A percentile compares a stretch with the other conserved stretches of the same genome.
Evolutionary conservation across 2,888 invertebrate species (phyloP).

Genomic region (Volucella zonaria): DNA sequence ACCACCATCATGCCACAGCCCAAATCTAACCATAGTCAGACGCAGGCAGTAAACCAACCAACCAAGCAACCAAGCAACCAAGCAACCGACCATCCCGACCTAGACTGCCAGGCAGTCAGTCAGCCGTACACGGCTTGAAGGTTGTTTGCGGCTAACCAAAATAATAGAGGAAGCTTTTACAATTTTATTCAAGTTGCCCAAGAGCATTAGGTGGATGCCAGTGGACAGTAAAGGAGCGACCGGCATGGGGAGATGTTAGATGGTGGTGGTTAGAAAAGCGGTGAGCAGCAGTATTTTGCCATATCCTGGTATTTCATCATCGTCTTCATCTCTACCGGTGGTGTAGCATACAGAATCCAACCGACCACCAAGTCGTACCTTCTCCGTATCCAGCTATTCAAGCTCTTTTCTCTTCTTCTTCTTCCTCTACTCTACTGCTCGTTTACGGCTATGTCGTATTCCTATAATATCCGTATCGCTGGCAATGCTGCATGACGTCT

Average conservation of each 20-base stretch:
- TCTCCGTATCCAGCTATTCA: constrained; percentile 26
- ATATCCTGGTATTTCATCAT: constrained; percentile 63
- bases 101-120: constrained; percentile 52
- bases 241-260: not conserved
- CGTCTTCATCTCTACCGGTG: constrained; percentile 49
- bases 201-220: constrained; percentile 27
- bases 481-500: constrained; percentile 67
- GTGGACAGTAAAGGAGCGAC: constrained; percentile 22
- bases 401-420: constrained; percentile 8
- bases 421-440: constrained; percentile 25
- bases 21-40: constrained; percentile 15
- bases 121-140: constrained; percentile 62
- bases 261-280: constrained; percentile 18
- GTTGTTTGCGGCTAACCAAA: constrained; percentile 73
- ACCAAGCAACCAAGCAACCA: constrained; percentile 55
- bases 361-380: constrained; percentile 34
- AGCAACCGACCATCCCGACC: constrained; percentile 23
- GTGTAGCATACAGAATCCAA: constrained; percentile 47
- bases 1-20: constrained; percentile 21
- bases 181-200: constrained; percentile 71
- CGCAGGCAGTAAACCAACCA: constrained; percentile 57
- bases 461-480: not conserved
- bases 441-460: constrained; percentile 18
- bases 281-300: constrained; percentile 45
- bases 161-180: constrained; percentile 74